Conservation (phyloP, 1,140 invertebrate species). For the Bombus turneri region DNA sequence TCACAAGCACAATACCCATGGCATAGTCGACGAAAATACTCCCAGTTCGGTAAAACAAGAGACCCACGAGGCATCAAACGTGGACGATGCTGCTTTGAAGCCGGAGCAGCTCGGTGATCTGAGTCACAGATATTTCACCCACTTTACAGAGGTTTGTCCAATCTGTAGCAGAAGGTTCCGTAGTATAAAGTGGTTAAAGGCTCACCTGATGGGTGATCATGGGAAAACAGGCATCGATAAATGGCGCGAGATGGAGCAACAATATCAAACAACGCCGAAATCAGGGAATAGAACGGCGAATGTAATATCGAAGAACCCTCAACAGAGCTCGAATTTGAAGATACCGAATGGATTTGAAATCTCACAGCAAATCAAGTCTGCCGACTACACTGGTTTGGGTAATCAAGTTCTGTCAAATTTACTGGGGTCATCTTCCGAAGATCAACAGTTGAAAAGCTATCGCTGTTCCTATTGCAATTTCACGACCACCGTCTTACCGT, state of each 20-base stretch:
- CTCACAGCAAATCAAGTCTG: conserved; percentile 66
- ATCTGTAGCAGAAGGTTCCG: conserved; percentile 94
- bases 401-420: conserved; percentile 84
- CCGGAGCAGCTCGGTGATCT: conserved; percentile 84
- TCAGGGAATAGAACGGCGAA: conserved; percentile 27
- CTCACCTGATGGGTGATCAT: conserved; percentile 94
- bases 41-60: conserved; percentile 57
- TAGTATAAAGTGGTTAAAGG: conserved; percentile 94
- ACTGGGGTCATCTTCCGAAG: conserved; percentile 83
- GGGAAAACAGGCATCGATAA: conserved; percentile 88
- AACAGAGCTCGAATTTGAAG: conserved; percentile 83
- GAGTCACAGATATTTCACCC: conserved; percentile 86
- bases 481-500: conserved; percentile 93
- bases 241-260: conserved; percentile 86
- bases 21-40: conserved; percentile 90
- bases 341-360: conserved; percentile 85
- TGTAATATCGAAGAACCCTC: conserved; percentile 56
- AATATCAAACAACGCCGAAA: conserved; percentile 77
- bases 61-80: conserved; percentile 61
- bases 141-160: conserved; percentile 91
- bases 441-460: conserved; percentile 87
- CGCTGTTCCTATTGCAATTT: conserved; percentile 95
- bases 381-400: conserved; percentile 78
- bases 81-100: conserved; percentile 83
- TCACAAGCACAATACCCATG: conserved; percentile 99